Evolutionary conservation across 1,140 invertebrate genomes (phyloP), one percentile per base, ranked within the genome.

Genomic region (Drosophila micromelanica): DNA sequence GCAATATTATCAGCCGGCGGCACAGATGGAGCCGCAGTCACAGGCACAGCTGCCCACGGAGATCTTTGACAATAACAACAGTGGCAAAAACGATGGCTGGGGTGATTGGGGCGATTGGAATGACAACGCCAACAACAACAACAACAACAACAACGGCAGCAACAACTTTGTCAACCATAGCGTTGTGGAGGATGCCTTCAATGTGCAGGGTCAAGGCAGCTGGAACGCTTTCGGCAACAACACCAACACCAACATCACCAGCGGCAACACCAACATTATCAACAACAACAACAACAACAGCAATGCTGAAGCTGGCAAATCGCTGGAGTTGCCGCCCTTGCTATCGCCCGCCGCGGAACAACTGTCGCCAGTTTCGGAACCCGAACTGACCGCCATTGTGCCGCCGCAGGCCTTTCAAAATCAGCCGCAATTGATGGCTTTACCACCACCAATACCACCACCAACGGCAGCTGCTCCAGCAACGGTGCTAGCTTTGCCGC

Each of bases 21-120:
- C 48, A 35, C 30, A 15, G 32, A 4, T 23, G 20, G 40, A 56
- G 9, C 13, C 30, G 15, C 23, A 55, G 30, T 37, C 23, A 38
- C 23, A 37, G 40, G 13, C 48, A 27, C 64, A 40, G 23, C 9
- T 60, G 54, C 37, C 67, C 42, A 17, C 49, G 11, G 84, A 89
- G 6, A 23, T 69, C 9, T 84, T 89, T 62, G 76, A 86, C 7
- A 90, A 87, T 48, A 85, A 77, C 27, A 90, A 85, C 40, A 65
- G 59, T 37, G 42, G 35, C 43, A 73, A 71, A 17, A 85, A 68
- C 48, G 91, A 92, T 63, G 91, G 91, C 27, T 92, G 91, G 91
- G 91, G 75, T 48, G 91, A 92, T 70, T 92, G 91, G 91, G 91
- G 76, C 5, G 84, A 92, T 62, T 92, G 91, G 91, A 92, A 90